A percentile compares a stretch with the other conserved stretches of the same genome.
Evolutionary conservation across 2,113 vertebrate genomes (phyloP).

Genomic region (Vidua macroura): DNA sequence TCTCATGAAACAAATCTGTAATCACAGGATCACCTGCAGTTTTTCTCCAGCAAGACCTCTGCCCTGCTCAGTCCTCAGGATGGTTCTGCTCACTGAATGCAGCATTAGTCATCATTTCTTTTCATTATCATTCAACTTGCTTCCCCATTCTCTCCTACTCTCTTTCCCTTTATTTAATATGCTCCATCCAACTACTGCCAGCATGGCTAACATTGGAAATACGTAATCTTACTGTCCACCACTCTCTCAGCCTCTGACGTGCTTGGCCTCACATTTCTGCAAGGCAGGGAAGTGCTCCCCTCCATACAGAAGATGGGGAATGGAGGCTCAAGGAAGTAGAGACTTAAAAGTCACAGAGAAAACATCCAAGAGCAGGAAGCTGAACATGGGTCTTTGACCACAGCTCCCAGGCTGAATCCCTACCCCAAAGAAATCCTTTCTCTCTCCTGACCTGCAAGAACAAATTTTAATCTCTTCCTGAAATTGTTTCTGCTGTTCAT

Average conservation of each 20-base stretch:
- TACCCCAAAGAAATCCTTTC: background rate
- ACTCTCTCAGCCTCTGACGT: background rate
- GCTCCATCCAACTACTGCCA: background rate
- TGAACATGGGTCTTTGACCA: background rate
- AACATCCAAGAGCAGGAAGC: background rate
- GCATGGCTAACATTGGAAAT: background rate
- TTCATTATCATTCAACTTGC: slow-evolving; percentile 36
- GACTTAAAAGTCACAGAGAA: background rate
- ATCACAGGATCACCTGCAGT: background rate
- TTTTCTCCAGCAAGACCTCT: slow-evolving; percentile 28
- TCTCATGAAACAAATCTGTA: background rate
- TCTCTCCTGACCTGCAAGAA: background rate
- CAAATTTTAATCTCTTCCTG: slow-evolving; percentile 19
- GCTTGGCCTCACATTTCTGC: background rate
- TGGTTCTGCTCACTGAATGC: slow-evolving; percentile 12
- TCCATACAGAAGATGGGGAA: background rate
- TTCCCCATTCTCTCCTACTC: background rate
- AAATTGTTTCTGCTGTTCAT: slow-evolving; percentile 32
- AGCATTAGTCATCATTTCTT: slow-evolving; percentile 28
- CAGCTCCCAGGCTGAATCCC: background rate
- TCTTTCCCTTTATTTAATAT: slow-evolving; percentile 15
- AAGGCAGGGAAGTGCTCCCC: background rate
- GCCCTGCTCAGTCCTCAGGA: slow-evolving; percentile 35
- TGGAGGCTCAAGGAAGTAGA: background rate
- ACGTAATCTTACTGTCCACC: slow-evolving; percentile 7